Conservation (phyloP, 64 coral and sea anemone genomes). For the Hydrozoanthus tunicans region DNA sequence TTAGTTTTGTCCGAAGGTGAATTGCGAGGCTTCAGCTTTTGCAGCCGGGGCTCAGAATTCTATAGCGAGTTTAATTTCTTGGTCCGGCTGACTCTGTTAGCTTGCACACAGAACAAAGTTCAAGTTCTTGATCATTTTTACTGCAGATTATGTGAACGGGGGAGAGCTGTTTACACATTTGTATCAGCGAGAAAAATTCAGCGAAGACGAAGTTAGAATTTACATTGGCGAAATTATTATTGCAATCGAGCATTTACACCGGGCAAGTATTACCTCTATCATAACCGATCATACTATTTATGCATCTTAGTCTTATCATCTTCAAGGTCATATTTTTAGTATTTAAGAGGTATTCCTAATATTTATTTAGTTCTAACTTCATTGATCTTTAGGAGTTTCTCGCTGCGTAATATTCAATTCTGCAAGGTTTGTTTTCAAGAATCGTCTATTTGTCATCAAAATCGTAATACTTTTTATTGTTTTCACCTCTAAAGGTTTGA, state of each 20-base stretch:
- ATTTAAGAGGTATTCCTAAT: no score
- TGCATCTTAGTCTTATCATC: background rate
- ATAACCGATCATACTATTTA: background rate
- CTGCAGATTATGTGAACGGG: slow-evolving; percentile 94
- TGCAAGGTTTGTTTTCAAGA: background rate
- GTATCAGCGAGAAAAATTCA: slow-evolving; percentile 97
- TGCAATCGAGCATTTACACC: slow-evolving; percentile 96
- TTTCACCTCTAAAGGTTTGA: background rate
- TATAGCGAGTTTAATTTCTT: slow-evolving; percentile 38
- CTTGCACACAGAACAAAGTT: slow-evolving; percentile 10
- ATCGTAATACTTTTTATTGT: background rate
- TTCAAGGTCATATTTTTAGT: no score
- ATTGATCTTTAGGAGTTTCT: background rate
- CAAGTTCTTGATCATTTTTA: slow-evolving; percentile 21
- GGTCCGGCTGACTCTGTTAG: slow-evolving; percentile 10
- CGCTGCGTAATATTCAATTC: background rate
- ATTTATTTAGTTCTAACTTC: no score
- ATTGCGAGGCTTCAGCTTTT: slow-evolving; percentile 29
- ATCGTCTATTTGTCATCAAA: background rate
- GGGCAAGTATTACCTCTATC: slow-evolving; percentile 49
- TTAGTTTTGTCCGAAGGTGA: background rate
- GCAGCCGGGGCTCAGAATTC: background rate
- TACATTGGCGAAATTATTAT: slow-evolving; percentile 98
- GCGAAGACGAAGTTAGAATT: slow-evolving; percentile 92
- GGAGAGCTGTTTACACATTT: slow-evolving; percentile 97